Evolutionary conservation across 1,140 invertebrate species (phyloP), one percentile per base, ranked within the genome.

Genomic region (Ips typographus): DNA sequence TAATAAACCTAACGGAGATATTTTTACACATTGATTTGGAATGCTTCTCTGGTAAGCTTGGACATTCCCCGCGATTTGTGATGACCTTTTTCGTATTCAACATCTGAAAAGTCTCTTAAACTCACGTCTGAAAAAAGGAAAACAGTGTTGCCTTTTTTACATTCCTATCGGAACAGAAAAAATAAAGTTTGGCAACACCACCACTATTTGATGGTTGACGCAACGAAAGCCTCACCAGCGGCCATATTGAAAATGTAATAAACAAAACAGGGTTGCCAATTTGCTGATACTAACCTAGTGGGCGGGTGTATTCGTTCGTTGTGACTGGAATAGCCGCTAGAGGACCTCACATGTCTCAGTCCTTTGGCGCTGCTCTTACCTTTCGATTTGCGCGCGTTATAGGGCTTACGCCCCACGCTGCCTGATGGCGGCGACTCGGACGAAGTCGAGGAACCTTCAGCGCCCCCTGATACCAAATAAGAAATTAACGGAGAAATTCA

Each of bases 291-390:
- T 22, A 22, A 22, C 22, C 22, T 22, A 79, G 86, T 88, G 73
- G 86, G 86, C 81, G 87, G 87, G 80, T 89, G 88, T n/a, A n/a
- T n/a, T 91, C 90, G 79, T 91, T n/a, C 90, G 75, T 90, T 91
- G 80, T 91, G 89, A 80, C 88, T 91, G 67, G 88, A 89, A 77
- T 91, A 91, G 4, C 89, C 89, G 78, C 87, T 89, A 76, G 88
- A 90, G 74, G 88, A 90, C 67, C 90, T 83, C 60, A 90, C 88
- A 74, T 90, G 87, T 74, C 88, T 76, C 74, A 87, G 76, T 57
- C 83, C 74, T 39, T 80, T 64, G 72, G 78, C 84, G 51, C 80
- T 82, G 62, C 80, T 81, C 74, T 87, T 87, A 6, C 82, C 81
- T 76, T 90, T 90, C 49, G 85, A 83, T 75, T 89, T 88, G 37